These are phyloP conservation scores for Pachyseris speciosa DNA, from an alignment of 64 coral and sea anemone genomes.

Conservation along the genomic window DNA sequence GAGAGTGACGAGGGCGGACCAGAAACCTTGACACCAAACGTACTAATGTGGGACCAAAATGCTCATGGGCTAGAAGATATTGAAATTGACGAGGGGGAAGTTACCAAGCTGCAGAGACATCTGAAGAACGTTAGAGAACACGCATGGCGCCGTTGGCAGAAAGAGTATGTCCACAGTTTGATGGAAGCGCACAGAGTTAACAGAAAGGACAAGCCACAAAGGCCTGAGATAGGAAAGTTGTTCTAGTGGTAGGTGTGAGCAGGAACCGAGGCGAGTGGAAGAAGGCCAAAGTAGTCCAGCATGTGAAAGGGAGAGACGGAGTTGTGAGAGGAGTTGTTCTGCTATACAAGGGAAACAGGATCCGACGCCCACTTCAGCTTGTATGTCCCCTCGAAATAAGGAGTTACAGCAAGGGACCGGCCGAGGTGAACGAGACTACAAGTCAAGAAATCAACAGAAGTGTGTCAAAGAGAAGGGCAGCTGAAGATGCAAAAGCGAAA, in stretches of 20 bases:
- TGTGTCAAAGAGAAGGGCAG: neutral
- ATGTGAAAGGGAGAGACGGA: conserved; percentile 11
- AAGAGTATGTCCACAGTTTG: conserved; percentile 58
- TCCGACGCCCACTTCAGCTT: neutral
- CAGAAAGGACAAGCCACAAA: conserved; percentile 1
- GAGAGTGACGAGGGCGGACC: conserved; percentile 33
- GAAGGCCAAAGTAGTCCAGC: conserved; percentile 19
- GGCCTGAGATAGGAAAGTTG: conserved; percentile 31
- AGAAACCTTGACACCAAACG: conserved; percentile 36
- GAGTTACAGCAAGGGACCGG: neutral
- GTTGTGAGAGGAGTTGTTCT: neutral
- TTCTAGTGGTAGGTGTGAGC: conserved; percentile 28
- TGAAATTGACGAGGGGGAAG: conserved; percentile 48
- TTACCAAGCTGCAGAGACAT: conserved; percentile 44
- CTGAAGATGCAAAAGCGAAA: neutral
- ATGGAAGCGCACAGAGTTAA: conserved; percentile 63
- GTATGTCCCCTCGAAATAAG: neutral
- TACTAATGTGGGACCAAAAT: conserved; percentile 49
- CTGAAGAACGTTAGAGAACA: conserved; percentile 20
- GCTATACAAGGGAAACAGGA: neutral
- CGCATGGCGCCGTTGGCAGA: conserved; percentile 32
- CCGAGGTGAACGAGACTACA: neutral
- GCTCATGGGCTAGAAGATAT: conserved; percentile 37
- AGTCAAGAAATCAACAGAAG: neutral
- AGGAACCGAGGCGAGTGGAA: conserved; percentile 47